Percentiles rank a stretch among this genome's conserved stretches.
phyloP scores from a whole-genome alignment of 2,113 vertebrate species.

The Protobothrops flavoviridis region DNA sequence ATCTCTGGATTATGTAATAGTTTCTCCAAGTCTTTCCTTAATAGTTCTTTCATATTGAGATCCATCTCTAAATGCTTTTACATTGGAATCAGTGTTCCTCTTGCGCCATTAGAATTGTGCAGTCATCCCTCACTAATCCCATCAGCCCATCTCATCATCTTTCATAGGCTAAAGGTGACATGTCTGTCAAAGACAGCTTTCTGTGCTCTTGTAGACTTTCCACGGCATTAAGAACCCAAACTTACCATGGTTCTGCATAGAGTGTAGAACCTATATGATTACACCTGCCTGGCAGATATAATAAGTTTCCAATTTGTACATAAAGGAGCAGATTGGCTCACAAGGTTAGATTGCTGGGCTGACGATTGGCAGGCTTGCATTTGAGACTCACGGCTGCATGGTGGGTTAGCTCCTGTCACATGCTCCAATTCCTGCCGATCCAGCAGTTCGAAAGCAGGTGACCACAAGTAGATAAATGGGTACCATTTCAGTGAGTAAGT shows the following conservation, averaged over 20 bases:
- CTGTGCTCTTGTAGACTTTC: background rate
- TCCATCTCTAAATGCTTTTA: background rate
- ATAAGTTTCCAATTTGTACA: background rate
- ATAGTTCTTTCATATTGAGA: background rate
- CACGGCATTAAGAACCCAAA: background rate
- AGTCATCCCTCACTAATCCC: background rate
- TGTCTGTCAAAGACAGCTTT: background rate
- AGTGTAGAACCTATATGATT: background rate
- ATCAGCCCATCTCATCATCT: background rate
- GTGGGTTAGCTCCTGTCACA: background rate
- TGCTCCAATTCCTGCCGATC: background rate
- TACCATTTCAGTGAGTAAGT: background rate
- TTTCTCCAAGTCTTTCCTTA: background rate
- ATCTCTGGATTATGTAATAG: background rate
- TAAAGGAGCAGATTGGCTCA: background rate
- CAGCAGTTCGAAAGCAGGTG: background rate
- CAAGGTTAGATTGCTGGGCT: background rate
- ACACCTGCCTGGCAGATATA: background rate
- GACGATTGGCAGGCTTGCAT: background rate
- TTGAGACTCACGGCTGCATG: background rate
- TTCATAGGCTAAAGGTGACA: background rate
- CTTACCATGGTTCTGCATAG: background rate
- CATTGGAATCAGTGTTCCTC: background rate
- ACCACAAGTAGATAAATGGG: background rate
- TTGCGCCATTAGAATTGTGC: background rate